These are phyloP conservation scores for Syrmaticus mikado DNA, from an alignment of 2,113 vertebrate genomes.

Conservation along the genomic window DNA sequence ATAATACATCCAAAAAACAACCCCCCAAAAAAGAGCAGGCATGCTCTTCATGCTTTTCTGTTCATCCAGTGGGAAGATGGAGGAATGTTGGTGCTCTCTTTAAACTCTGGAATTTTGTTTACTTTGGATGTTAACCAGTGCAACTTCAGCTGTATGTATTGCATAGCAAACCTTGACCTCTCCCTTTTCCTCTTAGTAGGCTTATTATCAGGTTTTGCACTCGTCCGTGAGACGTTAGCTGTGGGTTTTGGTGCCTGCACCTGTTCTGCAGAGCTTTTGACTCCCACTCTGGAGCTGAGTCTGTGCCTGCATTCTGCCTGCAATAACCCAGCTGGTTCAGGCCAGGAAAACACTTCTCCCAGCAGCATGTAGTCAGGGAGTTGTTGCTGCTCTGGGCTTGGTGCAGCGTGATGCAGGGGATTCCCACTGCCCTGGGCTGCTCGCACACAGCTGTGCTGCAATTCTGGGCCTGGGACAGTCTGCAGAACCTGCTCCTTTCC, in stretches of 20 bases:
- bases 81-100: slow-evolving; percentile 50
- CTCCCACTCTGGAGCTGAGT: neutral
- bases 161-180: slow-evolving; percentile 20
- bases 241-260: neutral
- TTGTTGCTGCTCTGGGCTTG: neutral
- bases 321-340: neutral
- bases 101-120: slow-evolving; percentile 1
- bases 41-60: neutral
- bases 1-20: neutral
- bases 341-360: neutral
- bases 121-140: slow-evolving; percentile 40
- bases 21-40: neutral
- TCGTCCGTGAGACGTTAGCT: neutral
- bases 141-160: neutral
- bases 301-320: neutral
- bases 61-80: neutral
- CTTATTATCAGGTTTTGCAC: neutral
- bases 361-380: neutral
- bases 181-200: neutral
- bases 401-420: too few relatives aligned
- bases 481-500: too few relatives aligned
- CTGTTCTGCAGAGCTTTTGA: neutral
- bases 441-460: too few relatives aligned
- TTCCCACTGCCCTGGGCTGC: too few relatives aligned
- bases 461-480: too few relatives aligned